Conservation (phyloP, 2,797 vertebrate species). For the Anguilla pacifica region DNA sequence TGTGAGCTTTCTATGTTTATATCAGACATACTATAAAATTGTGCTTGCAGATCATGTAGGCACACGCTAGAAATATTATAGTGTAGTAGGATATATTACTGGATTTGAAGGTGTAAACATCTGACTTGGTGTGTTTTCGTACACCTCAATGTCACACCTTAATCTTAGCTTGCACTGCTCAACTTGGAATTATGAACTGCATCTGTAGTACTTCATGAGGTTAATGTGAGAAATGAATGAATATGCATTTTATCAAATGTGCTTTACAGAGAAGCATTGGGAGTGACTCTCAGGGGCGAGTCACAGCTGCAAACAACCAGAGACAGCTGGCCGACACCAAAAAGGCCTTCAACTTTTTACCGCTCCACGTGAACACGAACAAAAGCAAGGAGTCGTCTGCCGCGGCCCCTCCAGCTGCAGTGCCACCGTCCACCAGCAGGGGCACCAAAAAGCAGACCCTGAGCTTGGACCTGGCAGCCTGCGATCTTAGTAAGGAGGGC, state of each 20-base stretch:
- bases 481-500: conserved; percentile 78
- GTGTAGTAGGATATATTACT: neutral
- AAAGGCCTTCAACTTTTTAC: conserved; percentile 95
- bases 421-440: conserved; percentile 62
- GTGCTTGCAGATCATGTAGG: too few species aligned
- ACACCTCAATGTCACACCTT: neutral
- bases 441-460: conserved; percentile 75
- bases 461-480: conserved; percentile 77
- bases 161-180: neutral
- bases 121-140: neutral
- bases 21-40: neutral
- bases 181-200: neutral
- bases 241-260: neutral
- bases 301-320: conserved; percentile 98
- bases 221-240: neutral
- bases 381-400: conserved; percentile 83
- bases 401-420: neutral
- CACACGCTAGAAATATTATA: too few species aligned
- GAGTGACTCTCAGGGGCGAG: conserved; percentile 97
- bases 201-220: neutral
- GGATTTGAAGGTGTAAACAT: neutral
- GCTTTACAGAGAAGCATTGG: conserved; percentile 89
- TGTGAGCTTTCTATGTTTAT: neutral
- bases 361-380: conserved; percentile 95
- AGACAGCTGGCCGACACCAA: conserved; percentile 89